These are phyloP conservation scores for Leptatherina wallacei DNA, from an alignment of 2,797 vertebrate species.

Conservation along the genomic window DNA sequence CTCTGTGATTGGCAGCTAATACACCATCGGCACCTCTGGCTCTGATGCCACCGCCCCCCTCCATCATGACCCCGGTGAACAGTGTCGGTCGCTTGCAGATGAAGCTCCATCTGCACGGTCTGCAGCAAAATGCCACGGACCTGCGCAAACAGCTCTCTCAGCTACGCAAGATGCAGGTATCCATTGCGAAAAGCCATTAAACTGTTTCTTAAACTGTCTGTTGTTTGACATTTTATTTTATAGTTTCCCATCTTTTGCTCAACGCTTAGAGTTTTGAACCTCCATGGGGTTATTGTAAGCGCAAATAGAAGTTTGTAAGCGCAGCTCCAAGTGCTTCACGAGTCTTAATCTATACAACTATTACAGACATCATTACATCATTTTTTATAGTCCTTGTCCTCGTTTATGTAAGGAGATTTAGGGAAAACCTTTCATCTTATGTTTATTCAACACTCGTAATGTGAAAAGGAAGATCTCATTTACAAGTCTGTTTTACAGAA, in stretches of 20 bases:
- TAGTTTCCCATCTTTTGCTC: background rate
- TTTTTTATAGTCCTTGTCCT: background rate
- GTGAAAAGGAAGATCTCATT: too few relatives aligned
- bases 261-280: background rate
- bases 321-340: background rate
- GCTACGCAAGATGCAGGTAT: constrained; percentile 93
- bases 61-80: constrained; percentile 82
- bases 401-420: background rate
- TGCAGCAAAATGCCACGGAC: constrained; percentile 94
- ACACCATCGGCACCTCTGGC: constrained; percentile 89
- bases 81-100: constrained; percentile 90
- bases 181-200: background rate
- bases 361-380: background rate
- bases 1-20: constrained; percentile 82
- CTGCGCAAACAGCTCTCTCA: constrained; percentile 94
- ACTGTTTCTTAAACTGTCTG: background rate
- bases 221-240: background rate
- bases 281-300: background rate
- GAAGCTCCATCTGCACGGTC: constrained; percentile 94
- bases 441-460: background rate
- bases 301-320: constrained; percentile 1
- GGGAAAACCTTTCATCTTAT: background rate
- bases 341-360: too few relatives aligned
- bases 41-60: constrained; percentile 89
- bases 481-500: background rate